Evolutionary conservation across 1,140 invertebrate genomes (phyloP).

Genomic region (Plectrocnemia conspersa): DNA sequence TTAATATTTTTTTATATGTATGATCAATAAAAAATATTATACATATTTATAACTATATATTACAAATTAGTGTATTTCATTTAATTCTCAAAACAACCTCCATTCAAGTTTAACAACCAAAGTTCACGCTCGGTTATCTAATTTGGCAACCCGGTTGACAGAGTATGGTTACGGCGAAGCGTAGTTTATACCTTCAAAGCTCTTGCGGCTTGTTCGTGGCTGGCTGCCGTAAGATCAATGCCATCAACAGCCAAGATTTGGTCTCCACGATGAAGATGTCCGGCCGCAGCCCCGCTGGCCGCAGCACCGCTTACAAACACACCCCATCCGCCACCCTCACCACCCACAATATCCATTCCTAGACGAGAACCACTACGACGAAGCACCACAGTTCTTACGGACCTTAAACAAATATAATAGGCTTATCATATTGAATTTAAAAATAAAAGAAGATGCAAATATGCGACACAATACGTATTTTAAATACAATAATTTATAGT

Average conservation of each 20-base stretch:
- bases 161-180: too few species aligned
- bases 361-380: conserved; percentile 58
- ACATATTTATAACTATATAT: too few species aligned
- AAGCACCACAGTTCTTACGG: conserved; percentile 46
- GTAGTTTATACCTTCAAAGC: conserved; percentile 62
- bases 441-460: too few species aligned
- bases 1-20: too few species aligned
- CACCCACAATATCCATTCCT: conserved; percentile 98
- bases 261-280: conserved; percentile 85
- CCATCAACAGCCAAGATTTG: conserved; percentile 86
- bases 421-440: not conserved
- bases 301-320: conserved; percentile 89
- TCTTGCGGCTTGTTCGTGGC: conserved; percentile 84
- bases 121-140: too few species aligned
- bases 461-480: too few species aligned
- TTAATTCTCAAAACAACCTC: too few species aligned
- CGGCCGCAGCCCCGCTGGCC: conserved; percentile 91
- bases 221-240: conserved; percentile 73
- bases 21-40: too few species aligned
- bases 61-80: too few species aligned
- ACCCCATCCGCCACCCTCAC: conserved; percentile 79
- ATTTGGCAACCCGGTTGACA: too few species aligned
- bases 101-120: too few species aligned
- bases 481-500: too few species aligned
- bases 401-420: conserved; percentile 37